Evolutionary conservation across 2,113 vertebrate genomes (phyloP), one percentile per base, ranked within the genome.

Genomic region (Hippocampus guttulatus): DNA sequence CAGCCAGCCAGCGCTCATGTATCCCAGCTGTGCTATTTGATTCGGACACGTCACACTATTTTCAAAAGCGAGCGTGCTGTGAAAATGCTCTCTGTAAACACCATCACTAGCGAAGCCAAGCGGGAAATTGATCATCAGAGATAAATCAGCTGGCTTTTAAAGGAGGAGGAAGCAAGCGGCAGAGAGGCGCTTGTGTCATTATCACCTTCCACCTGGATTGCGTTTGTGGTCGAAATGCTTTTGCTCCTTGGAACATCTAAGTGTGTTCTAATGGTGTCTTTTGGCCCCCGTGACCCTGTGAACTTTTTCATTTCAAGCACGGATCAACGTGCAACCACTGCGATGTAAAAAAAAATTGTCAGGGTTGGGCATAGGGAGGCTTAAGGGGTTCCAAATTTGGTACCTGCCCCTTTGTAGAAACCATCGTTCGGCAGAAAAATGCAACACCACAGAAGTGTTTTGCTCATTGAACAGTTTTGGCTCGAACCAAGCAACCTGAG

Each of bases 221-320:
- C 65, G 11, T 78, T 77, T 65, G 38, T 49, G 49, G 76, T 11
- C 45, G 60, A 84, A 74, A 38, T 38, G 33, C 69, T 51, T 58
- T 71, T 38, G 73, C 76, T 75, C 78, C 18, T 4, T 41, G 38
- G 75, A 3, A 1, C 65, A 62, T 4, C 27, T 77, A 74, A 76
- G 69, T 77, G 64, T 82, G 71, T 78, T 77, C 85, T 87, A 82
- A 85, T 74, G 68, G 77, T 58, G 57, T 83, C 25, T 81, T 80
- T 80, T 41, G 47, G 23, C 18, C 11, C 11, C 71, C 27, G 43
- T 78, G 77, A 84, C 84, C 84, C 69, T 67, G n/a, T 76, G 79
- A 85, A 84, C n/a, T 21, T 10, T 47, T 81, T 82, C 65, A 75
- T 86, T 82, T 79, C 16, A 23, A 25, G 43, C 10, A 43, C 40